A percentile compares a stretch with the other conserved stretches of the same genome.
These are phyloP conservation scores for Chrysotoxum bicinctum DNA, from an alignment of 2,888 invertebrate species.

Conservation along the genomic window DNA sequence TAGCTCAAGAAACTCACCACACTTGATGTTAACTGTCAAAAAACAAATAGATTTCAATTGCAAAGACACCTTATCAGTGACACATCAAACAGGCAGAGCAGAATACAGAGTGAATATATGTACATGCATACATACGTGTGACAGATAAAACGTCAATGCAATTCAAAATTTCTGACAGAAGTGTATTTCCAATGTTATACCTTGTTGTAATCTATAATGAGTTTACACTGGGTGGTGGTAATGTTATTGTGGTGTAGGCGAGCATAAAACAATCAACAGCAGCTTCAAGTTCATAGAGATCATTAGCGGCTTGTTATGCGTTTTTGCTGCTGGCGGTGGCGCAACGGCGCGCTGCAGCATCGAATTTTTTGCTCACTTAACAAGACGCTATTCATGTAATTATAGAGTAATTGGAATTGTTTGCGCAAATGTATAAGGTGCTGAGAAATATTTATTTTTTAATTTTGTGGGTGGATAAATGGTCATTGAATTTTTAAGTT, in stretches of 20 bases:
- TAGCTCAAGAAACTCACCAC: constrained; percentile 46
- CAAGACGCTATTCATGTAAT: constrained; percentile 66
- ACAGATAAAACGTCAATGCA: constrained; percentile 39
- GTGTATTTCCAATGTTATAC: constrained; percentile 19
- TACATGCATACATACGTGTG: neutral
- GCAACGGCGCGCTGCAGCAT: constrained; percentile 6
- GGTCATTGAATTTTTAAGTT: constrained; percentile 62
- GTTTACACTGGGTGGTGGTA: constrained; percentile 1
- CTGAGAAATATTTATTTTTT: constrained; percentile 9
- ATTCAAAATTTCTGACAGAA: constrained; percentile 31
- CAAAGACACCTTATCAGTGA: constrained; percentile 50
- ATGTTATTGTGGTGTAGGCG: constrained; percentile 45
- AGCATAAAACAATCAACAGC: constrained; percentile 52
- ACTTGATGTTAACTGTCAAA: constrained; percentile 28
- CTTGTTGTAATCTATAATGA: constrained; percentile 10
- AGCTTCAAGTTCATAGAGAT: constrained; percentile 63
- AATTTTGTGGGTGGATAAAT: constrained; percentile 68
- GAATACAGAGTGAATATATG: neutral
- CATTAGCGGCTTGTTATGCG: constrained; percentile 69
- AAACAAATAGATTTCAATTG: constrained; percentile 23
- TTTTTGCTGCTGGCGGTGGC: constrained; percentile 1
- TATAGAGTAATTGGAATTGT: constrained; percentile 59
- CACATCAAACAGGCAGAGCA: constrained; percentile 11
- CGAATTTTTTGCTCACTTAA: constrained; percentile 34
- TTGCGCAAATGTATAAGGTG: constrained; percentile 50